phyloP scores from a whole-genome alignment of 2,797 vertebrate genomes.

The Tinamus major region DNA sequence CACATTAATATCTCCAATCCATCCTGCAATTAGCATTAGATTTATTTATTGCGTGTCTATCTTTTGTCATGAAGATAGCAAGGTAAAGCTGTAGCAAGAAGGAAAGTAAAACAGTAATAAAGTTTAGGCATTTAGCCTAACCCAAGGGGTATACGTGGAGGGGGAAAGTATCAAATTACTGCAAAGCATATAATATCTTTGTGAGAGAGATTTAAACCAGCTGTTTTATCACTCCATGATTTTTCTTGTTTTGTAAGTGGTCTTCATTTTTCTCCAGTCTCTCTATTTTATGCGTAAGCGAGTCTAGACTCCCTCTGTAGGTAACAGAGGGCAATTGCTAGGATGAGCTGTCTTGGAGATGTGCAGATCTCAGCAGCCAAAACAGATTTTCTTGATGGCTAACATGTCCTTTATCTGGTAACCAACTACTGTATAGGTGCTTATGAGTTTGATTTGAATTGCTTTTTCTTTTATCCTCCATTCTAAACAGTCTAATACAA shows the following conservation, averaged over 20 bases:
- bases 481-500: neutral
- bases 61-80: neutral
- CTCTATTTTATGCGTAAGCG: neutral
- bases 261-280: accelerated
- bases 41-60: neutral
- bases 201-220: neutral
- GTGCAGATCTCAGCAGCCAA: accelerated
- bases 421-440: neutral
- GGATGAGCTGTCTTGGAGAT: accelerated
- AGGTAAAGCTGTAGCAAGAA: neutral
- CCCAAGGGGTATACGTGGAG: neutral
- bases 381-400: neutral
- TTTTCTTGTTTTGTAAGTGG: neutral
- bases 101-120: neutral
- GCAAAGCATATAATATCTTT: neutral
- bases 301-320: neutral
- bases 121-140: neutral
- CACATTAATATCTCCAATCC: neutral
- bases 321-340: neutral
- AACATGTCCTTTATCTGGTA: neutral
- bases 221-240: neutral
- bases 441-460: neutral
- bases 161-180: neutral
- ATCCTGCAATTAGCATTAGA: neutral
- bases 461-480: neutral